A percentile compares a stretch with the other conserved stretches of the same genome.
These are phyloP conservation scores for Emydocephalus ijimae DNA, from an alignment of 2,113 vertebrate genomes.

Conservation along the genomic window DNA sequence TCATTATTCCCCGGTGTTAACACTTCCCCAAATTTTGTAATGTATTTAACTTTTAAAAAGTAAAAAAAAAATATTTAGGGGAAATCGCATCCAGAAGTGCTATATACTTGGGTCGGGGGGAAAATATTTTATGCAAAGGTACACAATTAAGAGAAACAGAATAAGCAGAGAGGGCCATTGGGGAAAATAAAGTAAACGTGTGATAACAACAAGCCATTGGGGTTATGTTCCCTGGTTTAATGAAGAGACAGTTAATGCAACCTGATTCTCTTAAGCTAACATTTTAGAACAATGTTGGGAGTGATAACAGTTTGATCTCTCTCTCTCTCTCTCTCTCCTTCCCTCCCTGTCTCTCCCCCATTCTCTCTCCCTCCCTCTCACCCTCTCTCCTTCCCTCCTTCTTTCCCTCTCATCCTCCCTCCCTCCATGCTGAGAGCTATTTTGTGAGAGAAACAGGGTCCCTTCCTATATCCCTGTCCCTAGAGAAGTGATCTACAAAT, in stretches of 20 bases:
- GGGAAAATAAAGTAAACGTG: background rate
- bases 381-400: accelerated
- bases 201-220: no score
- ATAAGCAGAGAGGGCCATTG: background rate
- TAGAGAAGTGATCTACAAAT: background rate
- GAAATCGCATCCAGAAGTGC: background rate
- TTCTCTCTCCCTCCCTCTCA: background rate
- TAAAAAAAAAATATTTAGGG: background rate
- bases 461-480: background rate
- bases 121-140: background rate
- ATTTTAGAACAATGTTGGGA: no score
- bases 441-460: background rate
- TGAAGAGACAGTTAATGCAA: no score
- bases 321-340: no score
- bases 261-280: no score
- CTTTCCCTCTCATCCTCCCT: background rate
- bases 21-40: background rate
- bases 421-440: background rate
- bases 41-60: background rate
- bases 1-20: background rate
- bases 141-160: background rate
- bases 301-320: background rate
- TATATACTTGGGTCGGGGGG: background rate
- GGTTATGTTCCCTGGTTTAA: no score
- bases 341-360: background rate